Conservation (phyloP, 2,797 vertebrate genomes). For the Champsocephalus gunnari region DNA sequence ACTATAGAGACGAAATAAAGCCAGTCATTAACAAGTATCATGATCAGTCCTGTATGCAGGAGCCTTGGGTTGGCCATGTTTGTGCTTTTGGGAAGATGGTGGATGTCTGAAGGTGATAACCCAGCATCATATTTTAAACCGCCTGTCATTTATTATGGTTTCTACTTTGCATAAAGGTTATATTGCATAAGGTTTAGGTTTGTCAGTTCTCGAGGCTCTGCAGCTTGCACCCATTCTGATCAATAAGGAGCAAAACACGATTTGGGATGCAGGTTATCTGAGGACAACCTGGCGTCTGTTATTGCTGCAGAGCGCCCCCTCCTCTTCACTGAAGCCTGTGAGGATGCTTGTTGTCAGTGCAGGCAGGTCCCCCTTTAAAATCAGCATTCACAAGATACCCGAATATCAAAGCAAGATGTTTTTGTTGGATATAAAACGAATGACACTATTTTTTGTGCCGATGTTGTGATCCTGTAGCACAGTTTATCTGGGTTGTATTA, state of each 20-base stretch:
- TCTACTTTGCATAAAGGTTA: rapidly evolving
- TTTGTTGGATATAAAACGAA: too few species aligned
- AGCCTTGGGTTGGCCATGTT: not conserved
- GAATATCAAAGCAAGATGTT: not conserved
- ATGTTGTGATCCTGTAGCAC: not conserved
- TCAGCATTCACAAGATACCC: not conserved
- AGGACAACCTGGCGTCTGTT: conserved; percentile 51
- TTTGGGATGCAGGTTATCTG: conserved; percentile 50
- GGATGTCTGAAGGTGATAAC: conserved; percentile 22
- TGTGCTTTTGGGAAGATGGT: conserved; percentile 14
- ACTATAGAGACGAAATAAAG: not conserved
- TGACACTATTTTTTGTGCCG: too few species aligned
- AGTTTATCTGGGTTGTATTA: not conserved
- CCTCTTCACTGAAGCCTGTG: conserved; percentile 27
- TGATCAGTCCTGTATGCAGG: conserved; percentile 3
- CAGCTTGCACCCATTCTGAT: not conserved
- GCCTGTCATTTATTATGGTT: not conserved
- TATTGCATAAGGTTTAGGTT: not conserved
- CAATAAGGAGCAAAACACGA: not conserved
- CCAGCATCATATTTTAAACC: not conserved
- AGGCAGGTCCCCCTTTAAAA: conserved; percentile 11
- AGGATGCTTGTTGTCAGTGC: conserved; percentile 46
- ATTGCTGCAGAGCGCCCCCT: not conserved
- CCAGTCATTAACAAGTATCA: conserved; percentile 36
- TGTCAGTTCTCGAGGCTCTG: not conserved